Evolutionary conservation across 2,797 vertebrate species (phyloP).

Genomic region (Chiroxiphia lanceolata): DNA sequence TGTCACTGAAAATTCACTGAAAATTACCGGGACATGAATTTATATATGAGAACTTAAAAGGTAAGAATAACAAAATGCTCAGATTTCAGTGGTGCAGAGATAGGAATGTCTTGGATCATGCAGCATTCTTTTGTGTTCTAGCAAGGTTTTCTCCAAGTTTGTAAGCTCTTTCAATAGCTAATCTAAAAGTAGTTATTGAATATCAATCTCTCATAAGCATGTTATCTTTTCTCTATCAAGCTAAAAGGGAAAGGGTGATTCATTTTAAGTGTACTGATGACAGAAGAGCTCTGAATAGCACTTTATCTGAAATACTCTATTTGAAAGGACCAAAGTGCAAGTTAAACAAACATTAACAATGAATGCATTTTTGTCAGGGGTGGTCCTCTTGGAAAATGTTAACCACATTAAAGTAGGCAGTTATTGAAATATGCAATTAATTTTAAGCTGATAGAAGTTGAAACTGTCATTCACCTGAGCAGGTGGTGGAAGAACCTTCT

Average conservation of each 20-base stretch:
- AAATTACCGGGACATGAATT: neutral
- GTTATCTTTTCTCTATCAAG: slow-evolving; percentile 9
- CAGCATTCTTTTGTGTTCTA: neutral
- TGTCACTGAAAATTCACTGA: neutral
- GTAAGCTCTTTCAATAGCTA: neutral
- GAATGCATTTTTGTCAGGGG: slow-evolving; percentile 48
- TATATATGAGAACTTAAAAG: neutral
- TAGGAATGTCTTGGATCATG: neutral
- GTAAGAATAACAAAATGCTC: neutral
- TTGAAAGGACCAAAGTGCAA: slow-evolving; percentile 61
- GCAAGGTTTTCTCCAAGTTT: neutral
- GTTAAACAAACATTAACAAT: slow-evolving; percentile 63
- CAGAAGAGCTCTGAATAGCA: slow-evolving; percentile 45
- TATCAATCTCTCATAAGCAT: neutral
- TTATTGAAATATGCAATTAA: slow-evolving; percentile 69
- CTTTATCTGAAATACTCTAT: slow-evolving; percentile 23
- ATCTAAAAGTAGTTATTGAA: neutral
- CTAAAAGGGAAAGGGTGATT: slow-evolving; percentile 34
- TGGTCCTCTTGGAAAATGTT: slow-evolving; percentile 37
- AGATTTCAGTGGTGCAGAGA: neutral
- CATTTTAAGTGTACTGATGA: slow-evolving; percentile 39
- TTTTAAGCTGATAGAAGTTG: slow-evolving; percentile 65
- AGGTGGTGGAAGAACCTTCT: slow-evolving; percentile 97
- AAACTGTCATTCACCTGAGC: slow-evolving; percentile 85
- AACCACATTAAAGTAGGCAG: slow-evolving; percentile 33